Percentiles rank a stretch among this genome's conserved stretches.
These are phyloP conservation scores for Pollachius pollachius DNA, from an alignment of 2,113 vertebrate species.

Conservation along the genomic window DNA sequence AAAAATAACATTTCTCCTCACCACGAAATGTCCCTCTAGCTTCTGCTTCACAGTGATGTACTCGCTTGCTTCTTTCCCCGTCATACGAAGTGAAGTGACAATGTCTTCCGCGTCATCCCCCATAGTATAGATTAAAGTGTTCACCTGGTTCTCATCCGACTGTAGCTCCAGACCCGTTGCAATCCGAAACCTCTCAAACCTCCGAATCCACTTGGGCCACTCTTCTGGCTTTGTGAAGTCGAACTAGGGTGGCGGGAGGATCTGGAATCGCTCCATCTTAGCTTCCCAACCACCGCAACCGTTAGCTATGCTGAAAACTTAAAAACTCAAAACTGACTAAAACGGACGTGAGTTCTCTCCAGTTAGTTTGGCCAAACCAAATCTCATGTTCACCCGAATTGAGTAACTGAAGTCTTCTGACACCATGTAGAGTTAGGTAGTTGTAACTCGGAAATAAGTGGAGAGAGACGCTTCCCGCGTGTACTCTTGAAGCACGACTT, in stretches of 20 bases:
- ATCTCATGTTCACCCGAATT: not conserved
- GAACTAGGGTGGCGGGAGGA: not conserved
- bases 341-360: not conserved
- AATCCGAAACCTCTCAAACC: too few species aligned
- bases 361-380: not conserved
- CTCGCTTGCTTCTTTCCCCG: not conserved
- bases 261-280: not conserved
- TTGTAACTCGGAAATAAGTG: too few species aligned
- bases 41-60: not conserved
- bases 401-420: not conserved
- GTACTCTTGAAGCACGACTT: too few species aligned
- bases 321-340: not conserved
- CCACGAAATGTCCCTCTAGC: not conserved
- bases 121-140: conserved; percentile 13
- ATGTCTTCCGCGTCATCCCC: conserved; percentile 12
- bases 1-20: conserved; percentile 4
- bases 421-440: not conserved
- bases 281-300: not conserved
- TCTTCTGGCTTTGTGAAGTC: conserved; percentile 4
- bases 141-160: conserved; percentile 6
- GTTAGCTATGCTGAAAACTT: not conserved
- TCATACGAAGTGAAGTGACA: not conserved
- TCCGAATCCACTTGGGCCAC: not conserved
- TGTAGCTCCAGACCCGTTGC: conserved; percentile 12
- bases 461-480: too few species aligned